Base-by-base conservation (phyloP, 2,888 invertebrate species). In the Diaphora mendica region DNA sequence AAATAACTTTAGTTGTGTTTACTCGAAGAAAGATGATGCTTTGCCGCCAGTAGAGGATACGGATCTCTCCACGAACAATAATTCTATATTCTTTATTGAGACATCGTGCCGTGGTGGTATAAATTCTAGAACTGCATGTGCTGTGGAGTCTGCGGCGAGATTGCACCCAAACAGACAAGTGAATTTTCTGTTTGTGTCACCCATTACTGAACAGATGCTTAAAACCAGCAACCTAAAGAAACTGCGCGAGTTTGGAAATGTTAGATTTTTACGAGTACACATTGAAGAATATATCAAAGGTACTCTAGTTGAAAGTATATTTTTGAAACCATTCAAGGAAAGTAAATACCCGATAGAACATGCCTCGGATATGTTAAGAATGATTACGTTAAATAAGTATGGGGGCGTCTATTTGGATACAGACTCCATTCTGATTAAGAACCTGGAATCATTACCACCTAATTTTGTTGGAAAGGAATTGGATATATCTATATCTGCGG, bases 61-160 rank as follows among this genome's bases (percentile, higher is more conserved):
- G 0, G 11, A 48, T 9, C 39, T 69, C 17, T n/a, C 42, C 1
- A 67, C 75, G 0, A 72, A 77, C 13, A 26, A 74, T 51, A 74
- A 78, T 35, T 96, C 96, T 59, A 96, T 97, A 79, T 97, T 97
- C 86, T 97, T 97, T 84, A 96, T 96, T 81, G 97, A 97, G 86
- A 97, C 97, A 0, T 97, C 97, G 0, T 97, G 97, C 83, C 93
- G 90, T 7, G 92, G 94, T 15, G 79, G 87, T 1, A 85, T 97
- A 44, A 94, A 92, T 30, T 80, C 83, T 1, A 79, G 85, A n/a
- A 83, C 84, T 71, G 86, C 87, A 0, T 87, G 87, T 44, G 76
- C 83, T 1, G 73, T 87, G 9, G 86, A 87, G 70, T 81, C 87
- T 0, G 86, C 86, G 0, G 86, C 86, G 0, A 83, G 82, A 68